Evolutionary conservation across 2,113 vertebrate species (phyloP), one percentile per base, ranked within the genome.

Genomic region (Upupa epops): DNA sequence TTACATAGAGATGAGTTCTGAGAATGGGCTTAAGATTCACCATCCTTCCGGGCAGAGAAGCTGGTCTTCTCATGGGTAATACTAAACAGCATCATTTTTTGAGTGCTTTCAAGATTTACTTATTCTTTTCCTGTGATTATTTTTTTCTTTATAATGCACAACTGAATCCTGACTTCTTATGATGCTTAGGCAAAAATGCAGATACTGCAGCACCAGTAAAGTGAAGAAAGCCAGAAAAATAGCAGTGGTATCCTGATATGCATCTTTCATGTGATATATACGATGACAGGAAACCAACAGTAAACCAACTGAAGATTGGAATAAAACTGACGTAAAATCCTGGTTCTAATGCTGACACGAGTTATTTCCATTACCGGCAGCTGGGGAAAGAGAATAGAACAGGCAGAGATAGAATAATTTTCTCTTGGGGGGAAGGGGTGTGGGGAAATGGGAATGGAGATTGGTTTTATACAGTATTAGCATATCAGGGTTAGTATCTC

Each of bases 271-370:
- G 15, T n/a, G 7, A 65, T 17, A 37, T 5, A 29, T 17, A 52
- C 21, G 54, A 51, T 29, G 37, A 70, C 2, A 88, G 28, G 55
- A 85, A 95, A 51, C 4, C 42, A 48, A 42, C 2, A 60, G 32
- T n/a, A 76, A 83, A 36, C 42, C 32, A 22, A 37, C 36, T 52
- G 8, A 74, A 63, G 28, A 72, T 22, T 25, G 31, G 22, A 52
- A 45, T 70, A 46, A 29, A 84, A 52, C 15, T n/a, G 1, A 4
- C 28, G 17, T 61, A 54, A 93, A 90, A 78, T 49, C 65, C 51
- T 40, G 28, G 7, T 9, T 17, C 29, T 0, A 3, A 0, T 26
- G 28, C 9, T 52, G 31, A 52, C 4, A 12, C 14, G 25, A 70
- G 16, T 59, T 80, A 68, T 20, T 32, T 76, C 31, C 31, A 61